A percentile compares a stretch with the other conserved stretches of the same genome.
Conservation (phyloP, 2,888 invertebrate genomes). For the Ormia ochracea region DNA sequence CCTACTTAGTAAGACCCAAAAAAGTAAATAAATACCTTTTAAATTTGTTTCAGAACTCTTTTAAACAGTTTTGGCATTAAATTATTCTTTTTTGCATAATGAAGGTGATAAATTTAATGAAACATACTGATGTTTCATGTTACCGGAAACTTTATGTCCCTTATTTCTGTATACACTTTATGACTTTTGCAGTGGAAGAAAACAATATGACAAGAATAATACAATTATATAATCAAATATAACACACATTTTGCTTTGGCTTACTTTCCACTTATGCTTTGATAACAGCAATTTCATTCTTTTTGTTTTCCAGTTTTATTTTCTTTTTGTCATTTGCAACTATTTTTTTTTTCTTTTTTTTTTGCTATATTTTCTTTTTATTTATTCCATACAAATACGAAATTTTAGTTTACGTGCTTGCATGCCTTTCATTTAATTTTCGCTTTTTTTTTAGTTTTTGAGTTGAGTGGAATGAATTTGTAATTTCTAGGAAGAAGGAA, state of each 20-base stretch:
- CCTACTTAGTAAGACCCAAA: no score
- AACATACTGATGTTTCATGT: background rate
- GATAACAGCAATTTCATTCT: conserved; percentile 36
- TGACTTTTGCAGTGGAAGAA: conserved; percentile 18
- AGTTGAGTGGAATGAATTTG: conserved; percentile 37
- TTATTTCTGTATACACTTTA: conserved; percentile 7
- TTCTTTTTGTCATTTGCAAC: conserved; percentile 42
- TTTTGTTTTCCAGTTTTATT: background rate
- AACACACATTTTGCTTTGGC: conserved; percentile 51
- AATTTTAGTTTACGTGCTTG: conserved; percentile 55
- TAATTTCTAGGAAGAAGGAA: conserved; percentile 26
- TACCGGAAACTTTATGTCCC: conserved; percentile 8
- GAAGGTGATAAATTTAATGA: background rate
- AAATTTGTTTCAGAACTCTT: background rate
- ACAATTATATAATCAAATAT: conserved; percentile 57
- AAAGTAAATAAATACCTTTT: background rate
- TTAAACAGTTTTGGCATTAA: background rate
- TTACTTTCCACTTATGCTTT: conserved; percentile 57
- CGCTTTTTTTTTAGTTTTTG: conserved; percentile 29
- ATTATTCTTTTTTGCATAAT: background rate
- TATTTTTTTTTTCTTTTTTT: conserved; percentile 3
- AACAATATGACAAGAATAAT: conserved; percentile 26
- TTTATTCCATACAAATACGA: background rate
- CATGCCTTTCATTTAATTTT: no score
- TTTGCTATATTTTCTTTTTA: background rate